Conservation (phyloP, 2,888 invertebrate genomes). For the Hoplodrina blanda region DNA sequence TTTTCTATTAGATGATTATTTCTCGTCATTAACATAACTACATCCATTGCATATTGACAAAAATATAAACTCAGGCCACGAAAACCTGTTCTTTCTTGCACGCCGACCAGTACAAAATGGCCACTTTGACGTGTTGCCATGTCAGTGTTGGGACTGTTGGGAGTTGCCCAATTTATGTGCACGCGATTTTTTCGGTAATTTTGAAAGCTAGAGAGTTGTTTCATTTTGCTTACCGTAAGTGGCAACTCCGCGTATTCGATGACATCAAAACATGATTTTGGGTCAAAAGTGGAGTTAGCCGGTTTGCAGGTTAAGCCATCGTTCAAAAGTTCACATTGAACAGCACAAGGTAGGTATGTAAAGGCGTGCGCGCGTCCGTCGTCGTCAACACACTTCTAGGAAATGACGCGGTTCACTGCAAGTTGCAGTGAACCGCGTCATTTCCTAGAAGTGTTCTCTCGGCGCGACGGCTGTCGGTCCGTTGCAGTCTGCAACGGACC, state of each 20-base stretch:
- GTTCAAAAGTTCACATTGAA: too few species aligned
- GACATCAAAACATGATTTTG: constrained; percentile 30
- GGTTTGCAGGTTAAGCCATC: constrained; percentile 15
- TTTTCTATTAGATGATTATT: too few species aligned
- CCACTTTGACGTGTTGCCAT: constrained; percentile 39
- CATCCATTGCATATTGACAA: constrained; percentile 33
- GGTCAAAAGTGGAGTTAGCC: constrained; percentile 24
- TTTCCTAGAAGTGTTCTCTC: too few species aligned
- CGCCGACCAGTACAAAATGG: constrained; percentile 40
- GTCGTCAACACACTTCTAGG: too few species aligned
- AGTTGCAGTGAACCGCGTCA: too few species aligned
- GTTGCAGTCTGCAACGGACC: too few species aligned
- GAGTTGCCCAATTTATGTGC: constrained; percentile 32
- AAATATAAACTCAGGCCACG: constrained; percentile 31
- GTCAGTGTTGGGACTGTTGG: constrained; percentile 22
- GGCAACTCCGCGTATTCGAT: constrained; percentile 23
- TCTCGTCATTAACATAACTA: too few species aligned
- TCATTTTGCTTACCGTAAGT: constrained; percentile 19
- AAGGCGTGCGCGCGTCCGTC: too few species aligned
- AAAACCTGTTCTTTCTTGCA: constrained; percentile 29
- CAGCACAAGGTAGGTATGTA: too few species aligned
- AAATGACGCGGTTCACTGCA: too few species aligned
- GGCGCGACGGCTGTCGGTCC: too few species aligned
- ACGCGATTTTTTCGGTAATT: constrained; percentile 26
- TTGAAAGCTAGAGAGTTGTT: constrained; percentile 24